Base-by-base conservation (phyloP, 2,113 vertebrate species). In the Chaenocephalus aceratus region DNA sequence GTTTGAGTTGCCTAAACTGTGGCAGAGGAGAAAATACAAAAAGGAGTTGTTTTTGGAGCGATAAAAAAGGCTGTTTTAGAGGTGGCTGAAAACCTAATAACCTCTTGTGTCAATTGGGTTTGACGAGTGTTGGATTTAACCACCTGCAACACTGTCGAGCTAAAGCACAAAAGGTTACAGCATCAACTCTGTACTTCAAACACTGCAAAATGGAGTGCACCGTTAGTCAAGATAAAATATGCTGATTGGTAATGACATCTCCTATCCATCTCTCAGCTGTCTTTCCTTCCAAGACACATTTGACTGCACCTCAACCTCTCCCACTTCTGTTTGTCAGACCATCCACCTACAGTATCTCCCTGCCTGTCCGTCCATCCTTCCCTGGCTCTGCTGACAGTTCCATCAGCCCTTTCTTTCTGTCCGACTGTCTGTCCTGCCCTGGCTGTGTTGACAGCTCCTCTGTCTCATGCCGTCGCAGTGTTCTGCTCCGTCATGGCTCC, bases 401-500 rank as follows among this genome's bases (percentile, higher is more conserved):
- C 82, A 86, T 92, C 88, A 86, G 62, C 53, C 41, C 34, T 65
- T 74, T 77, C 77, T 82, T 51, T 71, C 72, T 57, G 72, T 85
- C 86, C 53, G 57, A 78, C 86, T 58, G 70, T 87, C 86, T 76
- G 79, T 88, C 88, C 81, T 75, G 68, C 84, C 81, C 75, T 66
- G 81, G 82, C 87, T 79, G 72, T 72, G 86, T 82, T 92, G 92
- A 93, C 92, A 93, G 91, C 88, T 92, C 87, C 85, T 90, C 59
- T 83, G 89, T 86, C 86, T 90, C 79, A 83, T 75, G 88, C 87
- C 77, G 77, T 88, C 68, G 86, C 86, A 84, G 85, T 74, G 86
- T 83, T 91, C 86, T 85, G 88, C 87, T 89, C 91, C 90, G 92
- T 93, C 93, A 93, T 72, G 89, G 88, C 87, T 89, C 91, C 90